Evolutionary conservation across 2,113 vertebrate species (phyloP).

Genomic region (Astur gentilis): DNA sequence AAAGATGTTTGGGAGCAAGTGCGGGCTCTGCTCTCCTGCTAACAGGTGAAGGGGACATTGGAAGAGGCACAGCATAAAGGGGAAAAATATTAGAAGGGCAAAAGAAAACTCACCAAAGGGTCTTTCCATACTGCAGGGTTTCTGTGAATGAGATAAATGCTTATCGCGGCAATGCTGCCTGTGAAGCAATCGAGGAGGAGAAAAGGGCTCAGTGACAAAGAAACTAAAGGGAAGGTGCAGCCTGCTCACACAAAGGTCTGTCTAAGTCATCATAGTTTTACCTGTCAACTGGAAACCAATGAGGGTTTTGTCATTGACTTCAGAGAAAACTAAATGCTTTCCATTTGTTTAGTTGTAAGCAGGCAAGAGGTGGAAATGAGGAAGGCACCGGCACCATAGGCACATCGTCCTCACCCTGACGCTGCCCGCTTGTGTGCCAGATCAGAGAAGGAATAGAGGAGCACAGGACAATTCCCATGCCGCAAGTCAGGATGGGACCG

Average conservation of each 20-base stretch:
- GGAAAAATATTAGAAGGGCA: background rate
- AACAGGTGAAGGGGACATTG: background rate
- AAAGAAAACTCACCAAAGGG: conserved; percentile 46
- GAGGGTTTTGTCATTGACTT: background rate
- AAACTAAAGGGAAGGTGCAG: background rate
- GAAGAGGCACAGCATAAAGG: background rate
- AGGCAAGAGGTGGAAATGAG: background rate
- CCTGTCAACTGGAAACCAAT: background rate
- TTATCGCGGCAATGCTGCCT: background rate
- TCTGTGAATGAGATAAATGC: conserved; percentile 61
- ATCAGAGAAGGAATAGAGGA: background rate
- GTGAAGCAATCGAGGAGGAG: background rate
- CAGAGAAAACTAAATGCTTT: background rate
- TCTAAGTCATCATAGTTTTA: background rate
- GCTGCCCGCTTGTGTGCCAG: background rate
- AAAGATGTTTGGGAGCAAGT: background rate
- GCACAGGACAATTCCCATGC: background rate
- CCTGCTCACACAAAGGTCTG: background rate
- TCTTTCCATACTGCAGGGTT: conserved; percentile 54
- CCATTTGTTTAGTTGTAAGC: background rate
- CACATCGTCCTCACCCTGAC: accelerated
- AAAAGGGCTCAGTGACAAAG: background rate
- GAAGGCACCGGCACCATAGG: background rate
- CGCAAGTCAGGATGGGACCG: background rate
- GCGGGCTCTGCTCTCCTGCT: background rate